These are phyloP conservation scores for Gastrophryne carolinensis DNA, from an alignment of 2,797 vertebrate genomes.

Conservation along the genomic window DNA sequence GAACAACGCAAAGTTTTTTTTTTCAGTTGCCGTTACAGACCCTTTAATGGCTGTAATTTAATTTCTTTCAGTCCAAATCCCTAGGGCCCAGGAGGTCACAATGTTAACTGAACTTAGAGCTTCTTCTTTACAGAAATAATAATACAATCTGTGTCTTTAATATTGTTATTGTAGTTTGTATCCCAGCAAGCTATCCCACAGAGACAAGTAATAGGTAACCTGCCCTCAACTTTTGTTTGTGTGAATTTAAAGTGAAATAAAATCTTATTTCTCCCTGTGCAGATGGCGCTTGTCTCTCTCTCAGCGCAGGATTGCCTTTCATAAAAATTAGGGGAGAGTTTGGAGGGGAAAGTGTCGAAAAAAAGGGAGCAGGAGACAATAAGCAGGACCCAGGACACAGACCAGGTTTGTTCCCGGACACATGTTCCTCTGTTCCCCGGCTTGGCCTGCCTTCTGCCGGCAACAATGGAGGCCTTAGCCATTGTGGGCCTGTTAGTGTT, in stretches of 20 bases:
- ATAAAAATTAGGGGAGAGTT: slow-evolving; percentile 33
- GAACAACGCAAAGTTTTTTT: no score
- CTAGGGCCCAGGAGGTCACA: no score
- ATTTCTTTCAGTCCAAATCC: no score
- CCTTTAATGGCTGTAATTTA: no score
- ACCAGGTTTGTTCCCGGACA: neutral
- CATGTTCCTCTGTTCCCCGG: slow-evolving; percentile 30
- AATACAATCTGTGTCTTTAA: no score
- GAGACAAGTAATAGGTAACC: slow-evolving; percentile 6
- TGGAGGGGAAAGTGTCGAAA: slow-evolving; percentile 7
- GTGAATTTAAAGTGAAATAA: slow-evolving; percentile 44
- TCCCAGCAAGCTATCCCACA: neutral
- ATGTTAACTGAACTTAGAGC: no score
- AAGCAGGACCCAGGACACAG: slow-evolving; percentile 45
- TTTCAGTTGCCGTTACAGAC: no score
- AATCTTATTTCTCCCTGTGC: slow-evolving; percentile 28
- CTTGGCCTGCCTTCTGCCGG: slow-evolving; percentile 31
- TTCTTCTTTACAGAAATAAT: no score
- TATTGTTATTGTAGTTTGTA: neutral
- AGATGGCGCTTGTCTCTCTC: slow-evolving; percentile 23
- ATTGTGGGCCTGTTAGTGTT: slow-evolving; percentile 44
- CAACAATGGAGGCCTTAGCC: slow-evolving; percentile 25
- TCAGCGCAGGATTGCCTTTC: slow-evolving; percentile 40
- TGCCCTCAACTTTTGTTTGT: slow-evolving; percentile 1
- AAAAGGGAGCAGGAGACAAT: slow-evolving; percentile 11